A percentile compares a stretch with the other conserved stretches of the same genome.
These are phyloP conservation scores for Semaprochilodus insignis DNA, from an alignment of 2,797 vertebrate species.

Conservation along the genomic window DNA sequence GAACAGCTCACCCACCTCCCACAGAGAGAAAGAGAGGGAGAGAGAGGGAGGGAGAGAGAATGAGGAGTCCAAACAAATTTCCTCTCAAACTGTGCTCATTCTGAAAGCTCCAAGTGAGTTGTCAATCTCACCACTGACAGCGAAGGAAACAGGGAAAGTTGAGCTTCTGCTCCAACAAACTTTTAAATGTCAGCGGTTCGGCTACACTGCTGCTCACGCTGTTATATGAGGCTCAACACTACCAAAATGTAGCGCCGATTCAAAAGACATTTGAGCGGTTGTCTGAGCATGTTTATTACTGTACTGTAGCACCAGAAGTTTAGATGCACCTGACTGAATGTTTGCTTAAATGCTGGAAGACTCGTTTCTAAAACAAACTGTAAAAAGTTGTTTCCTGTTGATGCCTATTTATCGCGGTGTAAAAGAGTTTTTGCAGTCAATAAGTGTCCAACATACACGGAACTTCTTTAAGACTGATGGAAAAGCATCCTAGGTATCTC, in stretches of 20 bases:
- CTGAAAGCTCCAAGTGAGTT: conserved; percentile 71
- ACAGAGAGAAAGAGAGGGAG: conserved; percentile 7
- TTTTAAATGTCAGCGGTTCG: conserved; percentile 76
- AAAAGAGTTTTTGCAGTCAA: too few relatives aligned
- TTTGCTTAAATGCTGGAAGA: background rate
- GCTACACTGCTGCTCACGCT: conserved; percentile 30
- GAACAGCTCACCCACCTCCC: conserved; percentile 58
- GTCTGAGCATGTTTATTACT: background rate
- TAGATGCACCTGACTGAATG: too few relatives aligned
- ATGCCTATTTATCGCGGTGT: too few relatives aligned
- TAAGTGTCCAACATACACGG: background rate
- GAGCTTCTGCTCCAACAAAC: conserved; percentile 56
- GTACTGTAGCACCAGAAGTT: background rate
- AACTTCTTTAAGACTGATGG: background rate
- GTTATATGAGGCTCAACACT: conserved; percentile 6
- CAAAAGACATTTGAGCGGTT: background rate
- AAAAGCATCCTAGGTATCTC: background rate
- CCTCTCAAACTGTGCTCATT: conserved; percentile 70
- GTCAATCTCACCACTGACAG: conserved; percentile 75
- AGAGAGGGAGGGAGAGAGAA: conserved; percentile 53
- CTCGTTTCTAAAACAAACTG: background rate
- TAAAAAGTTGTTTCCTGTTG: background rate
- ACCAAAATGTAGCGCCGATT: background rate
- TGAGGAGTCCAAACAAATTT: conserved; percentile 74
- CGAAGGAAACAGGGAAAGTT: conserved; percentile 68